Evolutionary conservation across 2,888 invertebrate species (phyloP), one percentile per base, ranked within the genome.

Genomic region (Adelognathus sp.): DNA sequence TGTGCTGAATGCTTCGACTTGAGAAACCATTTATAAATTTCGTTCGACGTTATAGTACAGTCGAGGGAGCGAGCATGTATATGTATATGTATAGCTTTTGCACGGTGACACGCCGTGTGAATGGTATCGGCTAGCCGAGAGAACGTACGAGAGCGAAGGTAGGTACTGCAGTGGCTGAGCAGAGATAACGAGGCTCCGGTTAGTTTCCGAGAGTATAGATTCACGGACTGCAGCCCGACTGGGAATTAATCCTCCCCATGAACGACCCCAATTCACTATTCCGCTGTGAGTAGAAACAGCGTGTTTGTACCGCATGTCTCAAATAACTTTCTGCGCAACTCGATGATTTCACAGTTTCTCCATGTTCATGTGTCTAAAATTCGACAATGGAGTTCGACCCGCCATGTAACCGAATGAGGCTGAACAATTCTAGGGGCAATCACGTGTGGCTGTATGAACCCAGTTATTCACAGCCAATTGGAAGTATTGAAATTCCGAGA

Each of bases 141-240:
- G 74, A 80, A 66, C 27, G 72, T 71, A 72, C 21, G 36, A 54
- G 52, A 66, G 78, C 64, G 52, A 39, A 64, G 54, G 33, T 44
- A 64, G 54, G 33, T 44, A 58, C 64, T 70, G 74, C 76, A 74
- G 66, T 77, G 81, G 77, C 70, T 72, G 70, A 58, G 70, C 63
- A 44, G 72, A 82, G 82, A 82, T 81, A 82, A 82, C 79, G 76
- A 82, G 73, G 70, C 64, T 44, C 60, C 27, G 79, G 61, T 75
- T 76, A 73, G 73, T 81, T 79, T 82, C 79, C 76, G 70, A 73
- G 78, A 70, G 76, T 66, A n/a, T n/a, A 73, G 76, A 76, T 76
- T 79, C 76, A 74, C 74, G 66, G 64, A 75, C 66, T n/a, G n/a
- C n/a, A 54, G 76, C 58, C 73, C 58, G 61, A 66, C 60, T 70